Base-by-base conservation (phyloP, 2,797 vertebrate genomes). In the Danionella dracula region DNA sequence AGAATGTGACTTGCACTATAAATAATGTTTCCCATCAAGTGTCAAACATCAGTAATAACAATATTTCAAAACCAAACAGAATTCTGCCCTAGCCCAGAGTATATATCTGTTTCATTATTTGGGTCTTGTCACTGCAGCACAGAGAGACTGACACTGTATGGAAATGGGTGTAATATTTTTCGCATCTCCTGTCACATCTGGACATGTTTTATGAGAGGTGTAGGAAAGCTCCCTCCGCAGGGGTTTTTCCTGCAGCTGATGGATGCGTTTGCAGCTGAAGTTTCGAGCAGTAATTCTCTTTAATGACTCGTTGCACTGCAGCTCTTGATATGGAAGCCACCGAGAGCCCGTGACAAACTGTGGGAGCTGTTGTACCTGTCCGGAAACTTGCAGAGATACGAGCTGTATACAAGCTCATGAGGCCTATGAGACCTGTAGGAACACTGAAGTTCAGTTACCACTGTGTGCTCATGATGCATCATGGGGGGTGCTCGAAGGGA, bases 281-380 rank as follows among this genome's bases (percentile, higher is more conserved):
- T 83, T 85, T 79, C 73, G 54, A 76, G 76, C 70, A 75, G 79
- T 81, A 76, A 81, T 84, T 80, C 75, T 70, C 53, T 78, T 83
- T 81, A 85, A 84, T 85, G 83, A 79, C 69, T 80, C 67, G 34
- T 65, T 68, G 74, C 20, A 57, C 59, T 55, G 58, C 61, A 45
- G 48, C 57, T 58, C 44, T 51, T 60, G 68, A 46, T 55, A 66
- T 56, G 21, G 46, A 60, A 80, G 59, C 20, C 44, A 0, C 8
- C 13, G 60, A 3, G 46, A 40, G 49, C 66, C 8, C 1, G 72
- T 84, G 80, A 86, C 73, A 82, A 83, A 85, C 75, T 63, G 71
- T 68, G 62, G 70, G 73, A 54, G 63, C 53, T 57, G 40, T 58
- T 70, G 69, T 73, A 78, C 76, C 78, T 78, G 54, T 75, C 59